Conservation (phyloP, 2,888 invertebrate species). For the Lamellibrachia satsuma region DNA sequence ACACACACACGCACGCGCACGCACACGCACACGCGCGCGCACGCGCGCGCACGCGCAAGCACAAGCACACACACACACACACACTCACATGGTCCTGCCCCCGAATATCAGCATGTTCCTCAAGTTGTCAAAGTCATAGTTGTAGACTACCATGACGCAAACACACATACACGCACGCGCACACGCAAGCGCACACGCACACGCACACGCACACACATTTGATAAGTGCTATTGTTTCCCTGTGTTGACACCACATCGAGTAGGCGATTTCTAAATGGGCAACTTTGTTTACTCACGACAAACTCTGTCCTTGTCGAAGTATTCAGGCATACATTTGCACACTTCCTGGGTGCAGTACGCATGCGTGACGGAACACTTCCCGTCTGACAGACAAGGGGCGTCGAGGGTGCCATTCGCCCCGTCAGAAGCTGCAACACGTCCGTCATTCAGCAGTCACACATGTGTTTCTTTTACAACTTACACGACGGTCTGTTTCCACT, state of each 20-base stretch:
- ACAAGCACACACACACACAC: no score
- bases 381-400: slow-evolving; percentile 33
- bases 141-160: not conserved
- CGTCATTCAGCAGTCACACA: not conserved
- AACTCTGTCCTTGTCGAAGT: slow-evolving; percentile 31
- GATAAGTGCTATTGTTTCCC: not conserved
- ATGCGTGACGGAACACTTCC: slow-evolving; percentile 30
- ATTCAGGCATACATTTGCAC: slow-evolving; percentile 38
- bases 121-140: not conserved
- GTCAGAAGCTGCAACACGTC: slow-evolving; percentile 31
- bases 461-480: not conserved
- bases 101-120: not conserved
- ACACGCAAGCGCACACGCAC: no score
- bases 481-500: no score
- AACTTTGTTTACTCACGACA: slow-evolving; percentile 32
- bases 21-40: no score
- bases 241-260: not conserved
- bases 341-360: slow-evolving; percentile 38
- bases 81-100: not conserved
- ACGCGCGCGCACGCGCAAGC: no score
- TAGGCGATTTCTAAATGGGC: not conserved
- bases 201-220: no score
- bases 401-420: slow-evolving; percentile 36
- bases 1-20: no score
- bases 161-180: no score